Percentiles rank a stretch among this genome's conserved stretches.
Conservation (phyloP, 2,797 vertebrate genomes). For the Syndactyla subalaris region DNA sequence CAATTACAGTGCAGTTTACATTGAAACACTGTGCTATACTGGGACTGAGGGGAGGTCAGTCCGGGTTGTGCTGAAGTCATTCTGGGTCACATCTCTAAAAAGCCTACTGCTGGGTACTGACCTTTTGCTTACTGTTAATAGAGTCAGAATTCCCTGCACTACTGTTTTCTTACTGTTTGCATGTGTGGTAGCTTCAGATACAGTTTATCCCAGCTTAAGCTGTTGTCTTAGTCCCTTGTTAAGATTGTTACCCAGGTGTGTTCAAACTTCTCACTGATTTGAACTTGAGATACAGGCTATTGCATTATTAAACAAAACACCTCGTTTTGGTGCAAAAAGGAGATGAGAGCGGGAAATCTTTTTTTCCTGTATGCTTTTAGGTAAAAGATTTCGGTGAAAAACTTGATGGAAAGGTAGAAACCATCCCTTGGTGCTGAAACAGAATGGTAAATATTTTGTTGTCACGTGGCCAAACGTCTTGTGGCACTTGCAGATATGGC, state of each 20-base stretch:
- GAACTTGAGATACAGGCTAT: background rate
- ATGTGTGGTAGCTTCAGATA: background rate
- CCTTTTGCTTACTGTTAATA: conserved; percentile 52
- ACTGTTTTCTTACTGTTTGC: conserved; percentile 29
- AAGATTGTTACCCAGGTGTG: background rate
- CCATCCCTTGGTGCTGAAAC: background rate
- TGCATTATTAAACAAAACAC: background rate
- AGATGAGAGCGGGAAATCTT: background rate
- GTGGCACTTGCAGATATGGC: background rate
- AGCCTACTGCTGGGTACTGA: background rate
- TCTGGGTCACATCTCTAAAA: conserved; percentile 46
- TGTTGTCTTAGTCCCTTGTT: background rate
- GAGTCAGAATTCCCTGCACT: background rate
- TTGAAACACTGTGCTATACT: conserved; percentile 30
- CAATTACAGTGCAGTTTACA: background rate
- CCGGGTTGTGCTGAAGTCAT: background rate
- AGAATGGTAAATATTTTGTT: background rate
- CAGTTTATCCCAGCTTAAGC: background rate
- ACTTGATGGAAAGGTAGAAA: background rate
- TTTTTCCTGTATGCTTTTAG: background rate
- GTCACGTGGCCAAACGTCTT: background rate
- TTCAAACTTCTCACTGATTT: background rate
- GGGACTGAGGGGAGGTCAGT: conserved; percentile 2
- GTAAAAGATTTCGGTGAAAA: background rate
- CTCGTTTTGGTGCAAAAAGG: background rate